Evolutionary conservation across 2,888 invertebrate genomes (phyloP).

Genomic region (Thalpophila matura): DNA sequence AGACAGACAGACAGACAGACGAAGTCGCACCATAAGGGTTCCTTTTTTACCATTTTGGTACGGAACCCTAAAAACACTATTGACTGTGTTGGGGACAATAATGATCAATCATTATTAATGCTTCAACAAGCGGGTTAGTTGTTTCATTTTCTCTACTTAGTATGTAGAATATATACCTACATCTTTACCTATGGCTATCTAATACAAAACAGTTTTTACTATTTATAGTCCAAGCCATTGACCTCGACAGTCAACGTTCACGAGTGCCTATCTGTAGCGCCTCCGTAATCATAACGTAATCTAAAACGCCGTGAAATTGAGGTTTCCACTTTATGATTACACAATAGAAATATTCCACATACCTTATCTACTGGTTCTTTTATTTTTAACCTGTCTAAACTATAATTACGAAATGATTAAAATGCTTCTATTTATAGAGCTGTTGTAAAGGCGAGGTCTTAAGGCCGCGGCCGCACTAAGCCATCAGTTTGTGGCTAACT

Average conservation of each 20-base stretch:
- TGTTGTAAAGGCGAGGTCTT: neutral
- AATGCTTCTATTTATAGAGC: conserved; percentile 10
- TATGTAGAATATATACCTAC: no score
- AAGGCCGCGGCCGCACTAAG: neutral
- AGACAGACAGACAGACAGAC: no score
- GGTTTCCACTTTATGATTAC: conserved; percentile 22
- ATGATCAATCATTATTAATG: neutral
- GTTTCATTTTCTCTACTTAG: neutral
- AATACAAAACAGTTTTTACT: conserved; percentile 4
- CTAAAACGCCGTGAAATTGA: conserved; percentile 21
- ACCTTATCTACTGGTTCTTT: conserved; percentile 2
- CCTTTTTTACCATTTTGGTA: no score
- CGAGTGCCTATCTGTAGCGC: neutral
- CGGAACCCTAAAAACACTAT: no score
- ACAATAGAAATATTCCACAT: conserved; percentile 27
- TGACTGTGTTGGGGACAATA: neutral
- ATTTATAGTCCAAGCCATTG: conserved; percentile 13
- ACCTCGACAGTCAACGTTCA: conserved; percentile 26
- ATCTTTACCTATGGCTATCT: no score
- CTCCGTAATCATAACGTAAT: conserved; percentile 40
- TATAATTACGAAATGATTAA: conserved; percentile 11
- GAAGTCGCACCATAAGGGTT: no score
- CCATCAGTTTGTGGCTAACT: no score
- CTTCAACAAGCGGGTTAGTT: neutral
- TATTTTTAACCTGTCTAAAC: conserved; percentile 2